Base-by-base conservation (phyloP, 2,113 vertebrate species). In the Edolisoma coerulescens region DNA sequence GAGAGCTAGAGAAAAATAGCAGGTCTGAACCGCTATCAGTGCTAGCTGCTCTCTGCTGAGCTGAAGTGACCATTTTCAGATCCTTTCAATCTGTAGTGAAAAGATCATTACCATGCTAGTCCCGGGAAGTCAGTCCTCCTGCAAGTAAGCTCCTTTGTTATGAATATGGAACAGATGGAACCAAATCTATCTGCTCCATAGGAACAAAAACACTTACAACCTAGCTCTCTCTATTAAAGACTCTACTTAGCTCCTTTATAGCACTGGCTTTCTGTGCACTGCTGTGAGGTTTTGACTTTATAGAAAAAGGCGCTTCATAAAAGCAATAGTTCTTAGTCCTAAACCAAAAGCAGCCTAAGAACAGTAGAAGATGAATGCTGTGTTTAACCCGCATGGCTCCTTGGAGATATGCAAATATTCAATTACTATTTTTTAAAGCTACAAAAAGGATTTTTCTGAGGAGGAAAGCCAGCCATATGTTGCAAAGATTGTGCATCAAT, bases 161-260 rank as follows among this genome's bases (percentile, higher is more conserved):
- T 98, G 98, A 98, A 98, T 98, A 98, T 98, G 98, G 98, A 98
- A 98, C 98, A 98, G 97, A 98, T 97, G 97, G 98, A 98, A 98
- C 97, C 97, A 98, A 98, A 99, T 99, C 97, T 98, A 98, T 98
- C 98, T 97, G 96, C 98, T 98, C 98, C 53, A 59, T 97, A 98
- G 98, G 98, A 98, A 98, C 97, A 98, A 98, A 98, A 98, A 94
- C 97, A 98, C 98, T 98, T 98, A 98, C 97, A 98, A 97, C 95
- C 96, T 96, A 97, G 96, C 93, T 97, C 93, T 96, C 96, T 97
- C 96, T 98, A 98, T 98, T 98, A 98, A 98, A 98, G 97, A 98
- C 97, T 98, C 96, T 98, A 97, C 97, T 98, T 97, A 98, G 97
- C 96, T 98, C 96, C 97, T 98, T 98, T 98, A 98, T 95, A 98